These are phyloP conservation scores for Scaptomyza hsui DNA, from an alignment of 1,140 invertebrate species.

Conservation along the genomic window DNA sequence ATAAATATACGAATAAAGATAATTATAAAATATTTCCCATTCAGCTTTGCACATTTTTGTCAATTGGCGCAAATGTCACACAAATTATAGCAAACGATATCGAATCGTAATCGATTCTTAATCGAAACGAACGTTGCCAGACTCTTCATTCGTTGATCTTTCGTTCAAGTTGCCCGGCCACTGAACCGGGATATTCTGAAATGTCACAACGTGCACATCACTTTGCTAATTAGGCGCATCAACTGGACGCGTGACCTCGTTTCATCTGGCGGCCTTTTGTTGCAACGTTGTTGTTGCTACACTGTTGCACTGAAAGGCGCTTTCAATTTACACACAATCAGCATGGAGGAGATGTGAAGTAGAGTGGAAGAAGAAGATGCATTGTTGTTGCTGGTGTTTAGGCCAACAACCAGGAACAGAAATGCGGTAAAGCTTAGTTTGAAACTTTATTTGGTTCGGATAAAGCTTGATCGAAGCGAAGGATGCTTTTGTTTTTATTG, in stretches of 20 bases:
- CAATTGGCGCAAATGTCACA: too few species aligned
- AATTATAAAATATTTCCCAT: too few species aligned
- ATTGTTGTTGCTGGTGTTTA: conserved; percentile 1
- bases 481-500: background rate
- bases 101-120: too few species aligned
- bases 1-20: background rate
- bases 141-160: too few species aligned
- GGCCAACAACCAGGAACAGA: too few species aligned
- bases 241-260: conserved; percentile 28
- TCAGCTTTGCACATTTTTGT: too few species aligned
- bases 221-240: conserved; percentile 31
- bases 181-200: conserved; percentile 7
- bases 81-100: too few species aligned
- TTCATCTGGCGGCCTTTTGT: conserved; percentile 15
- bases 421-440: too few species aligned
- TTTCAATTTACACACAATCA: too few species aligned
- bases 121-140: too few species aligned
- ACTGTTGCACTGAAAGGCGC: conserved; percentile 8
- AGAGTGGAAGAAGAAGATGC: background rate
- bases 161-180: background rate
- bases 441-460: too few species aligned
- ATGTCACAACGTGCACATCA: conserved; percentile 5
- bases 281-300: conserved; percentile 19
- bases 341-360: background rate
- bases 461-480: too few species aligned